Conservation (phyloP, 2,888 invertebrate genomes). For the Dichetophora obliterata region DNA sequence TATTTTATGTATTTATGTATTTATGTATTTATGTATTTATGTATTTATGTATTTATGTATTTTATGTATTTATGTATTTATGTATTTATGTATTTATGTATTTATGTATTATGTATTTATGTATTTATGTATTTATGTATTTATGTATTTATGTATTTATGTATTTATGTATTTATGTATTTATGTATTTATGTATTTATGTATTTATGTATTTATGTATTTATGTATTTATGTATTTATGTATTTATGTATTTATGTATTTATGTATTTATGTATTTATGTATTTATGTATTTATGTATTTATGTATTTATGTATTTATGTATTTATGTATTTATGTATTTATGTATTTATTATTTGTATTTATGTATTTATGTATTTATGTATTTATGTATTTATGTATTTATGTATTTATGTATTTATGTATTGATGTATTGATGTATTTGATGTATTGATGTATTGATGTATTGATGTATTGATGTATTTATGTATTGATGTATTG, state of each 20-base stretch:
- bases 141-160: neutral
- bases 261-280: neutral
- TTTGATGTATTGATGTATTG: neutral
- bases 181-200: neutral
- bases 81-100: neutral
- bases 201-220: neutral
- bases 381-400: neutral
- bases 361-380: neutral
- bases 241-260: neutral
- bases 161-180: neutral
- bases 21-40: neutral
- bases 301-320: neutral
- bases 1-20: no score
- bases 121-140: neutral
- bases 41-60: neutral
- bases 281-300: neutral
- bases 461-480: neutral
- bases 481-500: neutral
- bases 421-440: neutral
- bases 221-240: neutral
- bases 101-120: neutral
- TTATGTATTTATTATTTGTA: neutral
- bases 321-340: neutral
- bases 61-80: neutral
- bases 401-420: neutral